Evolutionary conservation across 2,888 invertebrate species (phyloP), one percentile per base, ranked within the genome.

Genomic region (Amiota mariae): DNA sequence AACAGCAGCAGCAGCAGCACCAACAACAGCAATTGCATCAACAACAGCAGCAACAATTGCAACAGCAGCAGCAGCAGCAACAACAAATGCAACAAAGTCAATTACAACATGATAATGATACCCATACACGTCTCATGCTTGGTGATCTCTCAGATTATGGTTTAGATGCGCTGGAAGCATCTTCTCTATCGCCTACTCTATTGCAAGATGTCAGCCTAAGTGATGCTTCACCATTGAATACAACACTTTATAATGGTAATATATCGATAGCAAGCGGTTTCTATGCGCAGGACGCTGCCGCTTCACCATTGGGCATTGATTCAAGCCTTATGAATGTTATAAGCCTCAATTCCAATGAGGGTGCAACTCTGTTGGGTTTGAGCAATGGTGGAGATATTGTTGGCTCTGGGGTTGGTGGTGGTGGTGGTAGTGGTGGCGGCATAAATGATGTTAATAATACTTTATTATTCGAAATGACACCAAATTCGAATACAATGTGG

Each of bases 401-500:
- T n/a, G n/a, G n/a, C n/a, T 82, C 73, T 59, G 80, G 80, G 71
- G 79, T 81, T 9, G 76, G 76, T 11, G 76, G 76, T 70, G 76
- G 74, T 20, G 76, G 77, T 73, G 36, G 36, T 6, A 6, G 36
- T 6, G 36, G 36, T n/a, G 75, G 73, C 13, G 80, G 80, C 3
- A 79, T 80, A 63, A 72, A 66, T 13, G 76, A 76, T 68, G 76
- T 74, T 24, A 77, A 77, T 71, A 86, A 81, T 68, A 80, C 81
- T 0, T 70, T 87, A 75, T 78, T 87, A 24, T 87, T 86, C 75
- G 88, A 88, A 54, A 80, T 84, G 71, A 85, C 87, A 36, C 85
- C 87, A 18, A 88, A 88, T 76, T 87, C 89, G 72, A 90, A 87
- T 78, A 85, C 89, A 72, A 90, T 90, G 89, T 90, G 90, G 90